Conservation (phyloP, 1,140 invertebrate species). For the Vanessa tameamea region DNA sequence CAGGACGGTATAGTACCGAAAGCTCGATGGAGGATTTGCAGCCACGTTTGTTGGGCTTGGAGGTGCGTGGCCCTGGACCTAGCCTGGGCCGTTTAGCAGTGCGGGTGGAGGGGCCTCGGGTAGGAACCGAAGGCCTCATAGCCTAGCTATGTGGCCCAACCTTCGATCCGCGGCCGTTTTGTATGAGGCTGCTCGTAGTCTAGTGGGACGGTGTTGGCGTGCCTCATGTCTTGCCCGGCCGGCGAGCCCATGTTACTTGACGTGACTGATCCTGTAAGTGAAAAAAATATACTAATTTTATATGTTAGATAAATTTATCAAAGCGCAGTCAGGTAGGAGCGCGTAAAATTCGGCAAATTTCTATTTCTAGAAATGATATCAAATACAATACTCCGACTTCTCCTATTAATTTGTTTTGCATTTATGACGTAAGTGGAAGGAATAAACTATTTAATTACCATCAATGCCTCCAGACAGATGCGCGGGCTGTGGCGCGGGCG, state of each 20-base stretch:
- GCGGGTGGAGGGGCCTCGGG: slow-evolving; percentile 72
- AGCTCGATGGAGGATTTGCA: slow-evolving; percentile 53
- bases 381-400: too few species aligned
- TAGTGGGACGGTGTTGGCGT: slow-evolving; percentile 79
- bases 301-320: not conserved
- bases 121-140: slow-evolving; percentile 77
- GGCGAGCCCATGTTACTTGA: slow-evolving; percentile 89
- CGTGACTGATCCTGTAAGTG: slow-evolving; percentile 85
- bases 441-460: slow-evolving; percentile 46
- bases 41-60: slow-evolving; percentile 26
- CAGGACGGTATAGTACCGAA: slow-evolving; percentile 56
- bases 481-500: slow-evolving; percentile 76
- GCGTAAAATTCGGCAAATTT: too few species aligned
- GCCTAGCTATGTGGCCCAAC: slow-evolving; percentile 90
- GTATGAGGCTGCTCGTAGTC: slow-evolving; percentile 91
- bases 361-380: too few species aligned
- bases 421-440: too few species aligned
- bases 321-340: too few species aligned
- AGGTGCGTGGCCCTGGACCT: slow-evolving; percentile 38
- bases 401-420: too few species aligned
- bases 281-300: not conserved
- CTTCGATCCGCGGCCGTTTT: slow-evolving; percentile 91
- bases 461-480: slow-evolving; percentile 77
- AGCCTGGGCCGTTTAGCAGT: slow-evolving; percentile 58
- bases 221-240: slow-evolving; percentile 82